Base-by-base conservation (phyloP, 2,797 vertebrate genomes). In the Loris lydekkerianus region DNA sequence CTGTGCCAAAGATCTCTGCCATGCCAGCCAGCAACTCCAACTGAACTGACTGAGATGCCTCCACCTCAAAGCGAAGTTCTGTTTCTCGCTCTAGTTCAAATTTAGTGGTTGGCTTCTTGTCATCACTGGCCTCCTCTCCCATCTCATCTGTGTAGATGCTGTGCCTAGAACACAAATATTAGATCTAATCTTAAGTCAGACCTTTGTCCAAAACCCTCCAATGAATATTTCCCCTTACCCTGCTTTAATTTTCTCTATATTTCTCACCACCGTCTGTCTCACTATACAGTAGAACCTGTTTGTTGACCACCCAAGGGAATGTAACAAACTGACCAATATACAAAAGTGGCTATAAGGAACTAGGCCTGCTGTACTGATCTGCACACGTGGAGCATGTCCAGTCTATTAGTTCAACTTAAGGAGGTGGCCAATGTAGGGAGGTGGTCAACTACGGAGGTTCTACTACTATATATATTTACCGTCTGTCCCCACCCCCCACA, bases 31-130 rank as follows among this genome's bases (percentile, higher is more conserved):
- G 98, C 94, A 99, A 98, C 98, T 99, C 99, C 97, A 99, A 94
- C 93, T 99, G 99, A 40, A 99, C 99, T 9, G 99, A 99, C 93
- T 99, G 99, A 9, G 98, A 99, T 0, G 99, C 98, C 95, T 99
- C 99, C 97, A 99, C 99, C 98, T 99, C 99, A 93, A 99, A 99
- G 0, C 99, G 98, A 89, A 99, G 99, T 97, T 99, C 99, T 1
- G 99, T 99, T 98, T 99, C 99, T 94, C 99, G 99, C 95, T 99
- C 99, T 97, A 99, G 97, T 96, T 99, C 99, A 95, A 99, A 99
- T 92, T 99, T 99, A 69, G 98, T 98, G 18, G 98, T 97, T 86
- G 98, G 98, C 95, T 98, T 98, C 97, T 98, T 98, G 94, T 98
- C 98, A 84, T 98, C 98, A 0, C 58, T 97, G n/a, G 97, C 80